Conservation (phyloP, 2,797 vertebrate species). For the Takifugu rubripes region DNA sequence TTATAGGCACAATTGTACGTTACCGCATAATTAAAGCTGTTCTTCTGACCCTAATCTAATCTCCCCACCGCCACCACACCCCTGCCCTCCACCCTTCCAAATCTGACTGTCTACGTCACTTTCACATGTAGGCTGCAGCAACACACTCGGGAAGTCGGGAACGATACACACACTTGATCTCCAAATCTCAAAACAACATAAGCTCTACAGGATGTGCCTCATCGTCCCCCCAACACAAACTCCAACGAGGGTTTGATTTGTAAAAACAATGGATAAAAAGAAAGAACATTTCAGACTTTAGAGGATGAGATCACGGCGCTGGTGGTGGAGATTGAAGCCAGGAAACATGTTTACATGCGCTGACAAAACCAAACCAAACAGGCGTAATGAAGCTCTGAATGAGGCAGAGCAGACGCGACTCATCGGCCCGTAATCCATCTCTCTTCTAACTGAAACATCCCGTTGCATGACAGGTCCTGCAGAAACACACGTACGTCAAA, state of each 20-base stretch:
- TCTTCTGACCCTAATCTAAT: not conserved
- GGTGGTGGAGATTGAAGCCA: not conserved
- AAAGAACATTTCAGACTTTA: not conserved
- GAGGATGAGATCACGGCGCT: not conserved
- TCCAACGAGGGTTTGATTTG: too few relatives aligned
- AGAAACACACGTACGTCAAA: too few relatives aligned
- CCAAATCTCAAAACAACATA: too few relatives aligned
- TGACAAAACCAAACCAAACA: not conserved
- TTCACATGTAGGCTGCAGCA: too few relatives aligned
- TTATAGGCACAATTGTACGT: slow-evolving; percentile 18
- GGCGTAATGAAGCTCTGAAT: not conserved
- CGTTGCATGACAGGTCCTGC: too few relatives aligned
- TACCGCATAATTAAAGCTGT: slow-evolving; percentile 27
- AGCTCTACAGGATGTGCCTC: too few relatives aligned
- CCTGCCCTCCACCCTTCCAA: too few relatives aligned
- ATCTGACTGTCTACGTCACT: too few relatives aligned
- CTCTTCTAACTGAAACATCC: not conserved
- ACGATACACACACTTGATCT: too few relatives aligned
- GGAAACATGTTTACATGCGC: not conserved
- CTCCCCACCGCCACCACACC: not conserved
- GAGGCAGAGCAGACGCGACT: not conserved
- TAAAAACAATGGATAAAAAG: not conserved
- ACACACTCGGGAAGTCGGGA: too few relatives aligned
- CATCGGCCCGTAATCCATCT: not conserved
- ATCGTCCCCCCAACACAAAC: not conserved